phyloP scores from a whole-genome alignment of 2,888 invertebrate species.

The Carterocephalus palaemon region DNA sequence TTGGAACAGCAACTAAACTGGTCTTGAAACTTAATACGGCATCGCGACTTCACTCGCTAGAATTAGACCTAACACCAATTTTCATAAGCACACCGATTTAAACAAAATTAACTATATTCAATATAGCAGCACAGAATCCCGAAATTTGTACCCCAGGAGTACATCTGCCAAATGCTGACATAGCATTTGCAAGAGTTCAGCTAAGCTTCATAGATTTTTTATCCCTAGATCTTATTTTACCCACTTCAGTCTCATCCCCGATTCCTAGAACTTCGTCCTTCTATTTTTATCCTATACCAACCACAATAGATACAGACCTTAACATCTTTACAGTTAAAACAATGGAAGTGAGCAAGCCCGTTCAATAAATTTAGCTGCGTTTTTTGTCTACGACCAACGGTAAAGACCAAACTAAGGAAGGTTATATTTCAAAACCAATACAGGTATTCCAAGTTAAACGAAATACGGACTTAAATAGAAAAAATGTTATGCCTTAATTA shows the following conservation, averaged over 20 bases:
- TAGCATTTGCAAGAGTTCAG: slow-evolving; percentile 23
- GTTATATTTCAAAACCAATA: slow-evolving; percentile 4
- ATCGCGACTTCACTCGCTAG: slow-evolving; percentile 57
- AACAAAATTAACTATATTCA: slow-evolving; percentile 47
- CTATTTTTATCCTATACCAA: slow-evolving; percentile 25
- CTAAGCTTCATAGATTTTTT: slow-evolving; percentile 28
- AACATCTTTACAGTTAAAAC: slow-evolving; percentile 29
- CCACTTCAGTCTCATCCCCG: slow-evolving; percentile 42
- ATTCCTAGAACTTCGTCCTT: slow-evolving; percentile 24
- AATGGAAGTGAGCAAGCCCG: slow-evolving; percentile 64
- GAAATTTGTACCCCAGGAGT: slow-evolving; percentile 13
- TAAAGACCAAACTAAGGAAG: slow-evolving; percentile 23
- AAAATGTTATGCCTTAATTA: neutral
- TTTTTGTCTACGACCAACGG: slow-evolving; percentile 44
- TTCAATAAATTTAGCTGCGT: slow-evolving; percentile 36
- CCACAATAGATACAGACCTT: slow-evolving; percentile 16
- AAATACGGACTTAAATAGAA: neutral
- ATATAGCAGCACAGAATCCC: slow-evolving; percentile 28
- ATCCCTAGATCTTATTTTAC: slow-evolving; percentile 31
- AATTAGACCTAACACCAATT: slow-evolving; percentile 53
- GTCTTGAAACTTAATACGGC: slow-evolving; percentile 72
- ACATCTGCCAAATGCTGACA: slow-evolving; percentile 3
- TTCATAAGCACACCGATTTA: slow-evolving; percentile 68
- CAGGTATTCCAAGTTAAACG: neutral
- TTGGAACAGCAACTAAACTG: slow-evolving; percentile 70